Conservation (phyloP, 2,888 invertebrate genomes). For the Allophyes oxyacanthae region DNA sequence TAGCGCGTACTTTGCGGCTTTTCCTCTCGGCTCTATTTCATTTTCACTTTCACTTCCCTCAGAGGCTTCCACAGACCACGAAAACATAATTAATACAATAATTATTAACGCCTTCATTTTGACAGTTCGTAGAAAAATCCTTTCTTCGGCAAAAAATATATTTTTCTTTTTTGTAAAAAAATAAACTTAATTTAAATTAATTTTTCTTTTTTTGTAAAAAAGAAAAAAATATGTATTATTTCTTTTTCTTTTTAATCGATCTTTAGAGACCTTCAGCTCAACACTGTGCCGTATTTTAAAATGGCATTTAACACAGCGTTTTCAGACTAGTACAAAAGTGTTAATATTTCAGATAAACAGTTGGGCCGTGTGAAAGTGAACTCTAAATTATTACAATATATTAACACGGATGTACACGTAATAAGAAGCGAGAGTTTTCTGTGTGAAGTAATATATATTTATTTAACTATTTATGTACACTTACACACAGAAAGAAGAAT, state of each 20-base stretch:
- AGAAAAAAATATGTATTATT: not conserved
- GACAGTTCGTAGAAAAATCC: not conserved
- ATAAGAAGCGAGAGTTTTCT: conserved; percentile 55
- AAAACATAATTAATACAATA: conserved; percentile 37
- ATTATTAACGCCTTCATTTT: conserved; percentile 47
- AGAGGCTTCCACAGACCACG: conserved; percentile 44
- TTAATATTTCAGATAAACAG: conserved; percentile 62
- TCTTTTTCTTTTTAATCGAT: not conserved
- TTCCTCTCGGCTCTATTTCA: conserved; percentile 74
- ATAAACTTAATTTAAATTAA: too few relatives aligned
- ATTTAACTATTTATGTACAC: not conserved
- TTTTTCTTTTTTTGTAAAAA: not conserved
- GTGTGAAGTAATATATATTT: conserved; percentile 52
- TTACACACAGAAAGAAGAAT: too few relatives aligned
- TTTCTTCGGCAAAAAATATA: too few relatives aligned
- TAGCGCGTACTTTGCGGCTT: conserved; percentile 75
- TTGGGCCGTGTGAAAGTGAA: conserved; percentile 58
- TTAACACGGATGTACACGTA: conserved; percentile 56
- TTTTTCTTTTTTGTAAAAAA: too few relatives aligned
- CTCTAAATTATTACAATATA: conserved; percentile 52
- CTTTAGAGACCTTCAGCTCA: conserved; percentile 43
- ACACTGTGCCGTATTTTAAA: conserved; percentile 42
- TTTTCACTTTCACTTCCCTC: conserved; percentile 45
- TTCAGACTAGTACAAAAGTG: conserved; percentile 40
- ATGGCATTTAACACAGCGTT: conserved; percentile 32